Conservation (phyloP, 2,113 vertebrate species). For the Procavia capensis region DNA sequence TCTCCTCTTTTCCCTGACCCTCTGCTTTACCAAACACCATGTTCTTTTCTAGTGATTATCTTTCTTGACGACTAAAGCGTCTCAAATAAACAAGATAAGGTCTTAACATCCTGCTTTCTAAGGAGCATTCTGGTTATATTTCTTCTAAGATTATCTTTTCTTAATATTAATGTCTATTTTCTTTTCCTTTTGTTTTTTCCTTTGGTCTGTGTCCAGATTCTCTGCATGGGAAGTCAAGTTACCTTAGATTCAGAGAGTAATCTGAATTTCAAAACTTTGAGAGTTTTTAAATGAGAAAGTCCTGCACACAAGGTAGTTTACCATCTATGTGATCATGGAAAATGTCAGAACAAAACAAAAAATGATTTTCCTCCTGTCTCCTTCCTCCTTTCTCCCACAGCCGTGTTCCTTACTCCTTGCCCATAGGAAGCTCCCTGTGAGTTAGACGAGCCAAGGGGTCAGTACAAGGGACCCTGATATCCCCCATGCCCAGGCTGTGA, state of each 20-base stretch:
- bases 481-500: not conserved
- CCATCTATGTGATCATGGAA: not conserved
- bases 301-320: not conserved
- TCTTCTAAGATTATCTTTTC: no score
- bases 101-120: not conserved
- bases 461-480: not conserved
- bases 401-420: not conserved
- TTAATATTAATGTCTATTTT: not conserved
- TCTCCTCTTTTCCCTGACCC: not conserved
- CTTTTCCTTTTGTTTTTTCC: not conserved
- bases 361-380: not conserved
- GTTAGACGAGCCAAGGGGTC: not conserved
- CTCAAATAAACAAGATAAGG: not conserved
- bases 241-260: not conserved
- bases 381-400: not conserved
- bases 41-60: not conserved
- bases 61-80: not conserved
- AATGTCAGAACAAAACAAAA: not conserved
- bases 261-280: not conserved
- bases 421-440: not conserved
- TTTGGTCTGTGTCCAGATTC: not conserved
- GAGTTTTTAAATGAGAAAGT: conserved; percentile 2
- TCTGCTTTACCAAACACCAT: not conserved
- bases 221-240: not conserved
- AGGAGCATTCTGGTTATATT: not conserved